Evolutionary conservation across 2,797 vertebrate genomes (phyloP), one percentile per base, ranked within the genome.

Genomic region (Tapirus indicus): DNA sequence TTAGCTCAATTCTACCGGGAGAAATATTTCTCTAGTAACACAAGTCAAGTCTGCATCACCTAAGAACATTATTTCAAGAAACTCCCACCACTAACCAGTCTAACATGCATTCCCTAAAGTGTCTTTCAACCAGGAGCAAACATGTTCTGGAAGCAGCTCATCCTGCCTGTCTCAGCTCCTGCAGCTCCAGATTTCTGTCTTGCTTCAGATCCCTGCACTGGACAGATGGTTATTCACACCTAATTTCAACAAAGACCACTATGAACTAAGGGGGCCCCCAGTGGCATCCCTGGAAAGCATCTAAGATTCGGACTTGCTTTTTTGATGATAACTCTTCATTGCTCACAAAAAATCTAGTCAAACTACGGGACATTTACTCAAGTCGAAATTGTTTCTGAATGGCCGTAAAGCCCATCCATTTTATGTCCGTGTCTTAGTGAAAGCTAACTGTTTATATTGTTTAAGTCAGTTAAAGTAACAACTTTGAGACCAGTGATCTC

Each of bases 311-410:
- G n/a, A 77, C n/a, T 66, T 56, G 6, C 44, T 32, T 83, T 85
- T 71, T 68, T 11, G 2, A 52, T 52, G 20, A 16, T 83, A 32
- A 71, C 23, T 25, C n/a, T 29, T 72, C 23, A 64, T 68, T 75
- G 35, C 21, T 56, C n/a, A 88, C 69, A 93, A 71, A 84, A 82
- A 79, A 94, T 38, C 47, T 91, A 66, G 13, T 47, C 32, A 95
- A 92, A 91, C 49, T 32, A 23, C 5, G 7, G n/a, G n/a, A 78
- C 14, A 64, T 79, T 90, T 82, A 41, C 14, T 80, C 35, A n/a
- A 49, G 58, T 52, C 52, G 93, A 68, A 83, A 72, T n/a, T 93
- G 16, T 64, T 79, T 87, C 47, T 14, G 12, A 49, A 41, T 72
- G 47, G 41, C 78, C 47, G 21, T 16, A 38, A 68, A 86, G 69